Conservation (phyloP, 2,888 invertebrate genomes). For the Protophormia terraenovae region DNA sequence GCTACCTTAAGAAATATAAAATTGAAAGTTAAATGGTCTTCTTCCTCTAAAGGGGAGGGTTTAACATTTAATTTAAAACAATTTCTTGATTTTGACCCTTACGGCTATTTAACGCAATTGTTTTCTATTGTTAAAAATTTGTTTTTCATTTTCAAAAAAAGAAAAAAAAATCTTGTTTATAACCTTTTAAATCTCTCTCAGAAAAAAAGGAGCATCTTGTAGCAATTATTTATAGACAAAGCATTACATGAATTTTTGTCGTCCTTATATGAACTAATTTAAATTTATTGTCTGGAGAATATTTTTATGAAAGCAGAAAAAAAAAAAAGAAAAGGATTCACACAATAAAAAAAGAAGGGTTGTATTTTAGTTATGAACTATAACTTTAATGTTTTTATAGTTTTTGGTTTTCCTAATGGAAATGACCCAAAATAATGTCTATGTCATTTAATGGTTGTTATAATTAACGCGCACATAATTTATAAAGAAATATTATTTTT, state of each 20-base stretch:
- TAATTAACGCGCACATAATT: neutral
- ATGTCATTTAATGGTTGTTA: slow-evolving; percentile 16
- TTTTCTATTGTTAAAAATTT: slow-evolving; percentile 49
- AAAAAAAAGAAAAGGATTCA: slow-evolving; percentile 24
- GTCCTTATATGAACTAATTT: slow-evolving; percentile 61
- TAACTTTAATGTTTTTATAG: slow-evolving; percentile 46
- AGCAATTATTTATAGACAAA: slow-evolving; percentile 62
- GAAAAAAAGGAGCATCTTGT: slow-evolving; percentile 60
- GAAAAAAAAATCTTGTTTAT: neutral
- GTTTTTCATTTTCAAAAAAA: neutral
- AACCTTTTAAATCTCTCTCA: slow-evolving; percentile 6
- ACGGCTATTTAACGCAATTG: slow-evolving; percentile 66
- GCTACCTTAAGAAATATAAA: neutral
- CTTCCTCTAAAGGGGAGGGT: slow-evolving; percentile 8
- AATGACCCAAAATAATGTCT: slow-evolving; percentile 33
- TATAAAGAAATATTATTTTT: too few relatives aligned
- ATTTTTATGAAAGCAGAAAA: neutral
- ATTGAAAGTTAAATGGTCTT: slow-evolving; percentile 6
- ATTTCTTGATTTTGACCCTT: slow-evolving; percentile 65
- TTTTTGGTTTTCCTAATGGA: slow-evolving; percentile 36
- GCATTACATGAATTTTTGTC: slow-evolving; percentile 61
- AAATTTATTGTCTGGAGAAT: slow-evolving; percentile 64
- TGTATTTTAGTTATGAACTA: neutral
- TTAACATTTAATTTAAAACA: neutral
- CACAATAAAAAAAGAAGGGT: slow-evolving; percentile 37